Evolutionary conservation across 2,797 vertebrate species (phyloP).

Genomic region (Hydrolagus colliei): DNA sequence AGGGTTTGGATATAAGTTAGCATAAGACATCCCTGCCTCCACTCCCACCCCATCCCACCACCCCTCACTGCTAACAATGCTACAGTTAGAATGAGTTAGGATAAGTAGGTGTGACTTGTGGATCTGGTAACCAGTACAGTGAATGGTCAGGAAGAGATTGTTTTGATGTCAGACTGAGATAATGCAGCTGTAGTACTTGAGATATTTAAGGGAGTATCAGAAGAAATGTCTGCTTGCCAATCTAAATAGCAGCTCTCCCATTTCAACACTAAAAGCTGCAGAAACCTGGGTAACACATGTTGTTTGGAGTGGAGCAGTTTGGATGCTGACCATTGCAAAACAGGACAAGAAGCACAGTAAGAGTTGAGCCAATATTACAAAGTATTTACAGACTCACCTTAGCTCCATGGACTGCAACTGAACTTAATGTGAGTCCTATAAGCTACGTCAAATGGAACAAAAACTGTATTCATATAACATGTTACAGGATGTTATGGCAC

Average conservation of each 20-base stretch:
- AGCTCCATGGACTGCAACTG: not conserved
- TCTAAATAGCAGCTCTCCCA: not conserved
- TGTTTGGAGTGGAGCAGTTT: not conserved
- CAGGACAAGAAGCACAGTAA: not conserved
- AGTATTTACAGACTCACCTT: not conserved
- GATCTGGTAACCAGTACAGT: not conserved
- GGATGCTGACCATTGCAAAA: conserved; percentile 6
- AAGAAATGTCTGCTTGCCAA: not conserved
- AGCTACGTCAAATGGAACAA: conserved; percentile 12
- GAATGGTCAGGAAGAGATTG: not conserved
- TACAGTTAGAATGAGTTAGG: not conserved
- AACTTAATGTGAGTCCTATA: conserved; percentile 19
- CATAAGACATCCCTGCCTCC: not conserved
- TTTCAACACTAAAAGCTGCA: not conserved
- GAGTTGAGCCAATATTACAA: not conserved
- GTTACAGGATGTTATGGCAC: conserved; percentile 12
- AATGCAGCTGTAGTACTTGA: not conserved
- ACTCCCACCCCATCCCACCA: not conserved
- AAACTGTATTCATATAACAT: conserved; percentile 15
- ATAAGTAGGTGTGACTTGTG: not conserved
- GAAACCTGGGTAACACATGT: conserved; percentile 13
- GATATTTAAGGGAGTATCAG: not conserved
- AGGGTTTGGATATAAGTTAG: not conserved
- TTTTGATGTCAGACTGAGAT: not conserved
- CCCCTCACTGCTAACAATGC: not conserved